Evolutionary conservation across 2,888 invertebrate genomes (phyloP), one percentile per base, ranked within the genome.

Genomic region (Cryptops parisi): DNA sequence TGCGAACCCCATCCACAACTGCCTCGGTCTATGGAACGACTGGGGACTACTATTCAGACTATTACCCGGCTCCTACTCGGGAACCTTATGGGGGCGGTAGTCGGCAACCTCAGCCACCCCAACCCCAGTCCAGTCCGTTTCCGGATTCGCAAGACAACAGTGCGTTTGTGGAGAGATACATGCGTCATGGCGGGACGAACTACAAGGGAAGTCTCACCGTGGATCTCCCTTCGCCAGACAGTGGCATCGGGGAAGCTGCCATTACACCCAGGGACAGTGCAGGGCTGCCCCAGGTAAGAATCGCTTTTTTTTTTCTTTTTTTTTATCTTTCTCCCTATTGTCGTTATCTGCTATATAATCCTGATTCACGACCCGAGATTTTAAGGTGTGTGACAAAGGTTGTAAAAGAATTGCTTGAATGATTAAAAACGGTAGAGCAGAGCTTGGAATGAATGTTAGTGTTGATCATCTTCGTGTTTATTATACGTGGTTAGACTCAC

Each of bases 151-250:
- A 58, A 58, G 74, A 77, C 60, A 78, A 76, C 61, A 76, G 76
- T 21, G 55, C 55, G 62, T 80, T 80, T 65, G 78, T 79, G 60
- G 81, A 81, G 65, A 72, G 81, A 61, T 81, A 81, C 58, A 24
- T 58, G 27, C 26, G 58, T 21, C 54, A 54, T 15, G 40, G 46
- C 3, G 52, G 49, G 27, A 40, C 23, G 23, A 55, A 54, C 44
- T 54, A 58, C 27, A 55, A 55, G 39, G 33, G 44, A 24, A 51
- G 55, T 38, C 79, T 90, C 62, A 88, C 89, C 50, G 90, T 90
- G 66, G 93, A 93, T 73, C 78, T 94, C 67, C 91, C 93, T 25
- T 90, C 90, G 63, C 90, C 91, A 25, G 94, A 94, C 74, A 88
- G 88, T 67, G 94, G 94, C 59, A 93, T 94, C 67, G 93, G 93